Base-by-base conservation (phyloP, 2,797 vertebrate genomes). In the Gastrophryne carolinensis region DNA sequence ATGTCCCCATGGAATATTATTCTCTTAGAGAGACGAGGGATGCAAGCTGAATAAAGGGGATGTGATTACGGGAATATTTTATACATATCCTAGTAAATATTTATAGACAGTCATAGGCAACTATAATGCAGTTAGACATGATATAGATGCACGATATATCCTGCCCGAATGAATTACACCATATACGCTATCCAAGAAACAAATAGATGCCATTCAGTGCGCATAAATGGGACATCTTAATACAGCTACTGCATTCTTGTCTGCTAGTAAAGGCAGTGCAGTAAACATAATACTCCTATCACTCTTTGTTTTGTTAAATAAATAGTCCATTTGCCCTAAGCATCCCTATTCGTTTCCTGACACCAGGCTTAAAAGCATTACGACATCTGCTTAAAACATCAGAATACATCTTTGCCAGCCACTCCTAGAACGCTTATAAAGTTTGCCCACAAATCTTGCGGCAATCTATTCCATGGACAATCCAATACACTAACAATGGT, bases 361-460 rank as follows among this genome's bases (percentile, higher is more conserved):
- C 60, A 64, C 30, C 35, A 50, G 75, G 17, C 67, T 57, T 78
- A 78, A 78, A 78, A 78, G 75, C 61, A 58, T 72, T 72, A 72
- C 61, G 52, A 54, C 60, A 65, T 72, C 50, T 64, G 37, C 49
- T 65, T 57, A 64, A 71, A 63, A 26, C 29, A 78, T 66, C 41
- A 65, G 11, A 32, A 72, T 66, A 58, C 58, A 72, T 66, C 52
- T 66, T 41, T 5, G 35, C 30, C 32, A 37, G 53, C 26, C 26
- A 66, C 35, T 39, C 30, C n/a, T 19, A 29, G 34, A 78, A 17
- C 26, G 39, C 58, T 35, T 35, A 29, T 29, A 64, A 32, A 71
- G 34, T 44, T 57, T 63, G 32, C 24, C 23, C 54, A 57, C 35
- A 41, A 56, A 63, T 77, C 73, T 34, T 67, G 10, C 0, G 6